Evolutionary conservation across 2,797 vertebrate genomes (phyloP).

Genomic region (Amniataba percoides): DNA sequence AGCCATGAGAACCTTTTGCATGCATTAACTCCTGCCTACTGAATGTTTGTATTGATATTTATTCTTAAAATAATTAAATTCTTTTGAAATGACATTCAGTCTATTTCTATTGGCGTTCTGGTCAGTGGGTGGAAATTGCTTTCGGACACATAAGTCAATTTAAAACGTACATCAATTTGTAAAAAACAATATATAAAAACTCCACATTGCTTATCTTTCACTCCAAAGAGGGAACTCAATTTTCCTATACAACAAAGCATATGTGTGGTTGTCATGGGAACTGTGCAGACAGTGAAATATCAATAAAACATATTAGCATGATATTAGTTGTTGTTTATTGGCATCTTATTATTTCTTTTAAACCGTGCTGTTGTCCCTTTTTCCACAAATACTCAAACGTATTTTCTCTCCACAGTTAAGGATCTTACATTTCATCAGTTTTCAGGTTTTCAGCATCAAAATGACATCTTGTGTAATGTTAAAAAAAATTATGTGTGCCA

Average conservation of each 20-base stretch:
- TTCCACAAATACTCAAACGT: background rate
- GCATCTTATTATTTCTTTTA: slow-evolving; percentile 5
- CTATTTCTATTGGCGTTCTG: background rate
- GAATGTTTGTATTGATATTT: slow-evolving; percentile 15
- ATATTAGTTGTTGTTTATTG: slow-evolving; percentile 9
- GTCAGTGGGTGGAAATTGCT: background rate
- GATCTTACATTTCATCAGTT: background rate
- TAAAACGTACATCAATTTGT: slow-evolving; percentile 3
- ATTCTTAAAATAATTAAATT: slow-evolving; percentile 18
- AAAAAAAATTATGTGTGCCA: slow-evolving; percentile 17
- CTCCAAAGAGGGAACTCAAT: slow-evolving; percentile 10
- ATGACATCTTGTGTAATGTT: background rate
- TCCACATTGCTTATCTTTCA: slow-evolving; percentile 4
- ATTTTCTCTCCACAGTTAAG: slow-evolving; percentile 3
- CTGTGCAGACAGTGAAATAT: slow-evolving; percentile 4
- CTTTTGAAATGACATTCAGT: background rate
- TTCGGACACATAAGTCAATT: slow-evolving; percentile 22
- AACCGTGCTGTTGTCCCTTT: background rate
- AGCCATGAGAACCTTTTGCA: background rate
- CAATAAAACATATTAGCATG: slow-evolving; percentile 20
- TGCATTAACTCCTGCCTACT: background rate
- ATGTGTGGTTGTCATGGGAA: slow-evolving; percentile 39
- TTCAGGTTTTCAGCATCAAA: slow-evolving; percentile 8
- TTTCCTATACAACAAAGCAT: slow-evolving; percentile 24
- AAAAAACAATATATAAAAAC: slow-evolving; percentile 8